These are phyloP conservation scores for Petrosia ficiformis DNA, from an alignment of 37 sponge, comb jelly and placozoan genomes.

Conservation along the genomic window DNA sequence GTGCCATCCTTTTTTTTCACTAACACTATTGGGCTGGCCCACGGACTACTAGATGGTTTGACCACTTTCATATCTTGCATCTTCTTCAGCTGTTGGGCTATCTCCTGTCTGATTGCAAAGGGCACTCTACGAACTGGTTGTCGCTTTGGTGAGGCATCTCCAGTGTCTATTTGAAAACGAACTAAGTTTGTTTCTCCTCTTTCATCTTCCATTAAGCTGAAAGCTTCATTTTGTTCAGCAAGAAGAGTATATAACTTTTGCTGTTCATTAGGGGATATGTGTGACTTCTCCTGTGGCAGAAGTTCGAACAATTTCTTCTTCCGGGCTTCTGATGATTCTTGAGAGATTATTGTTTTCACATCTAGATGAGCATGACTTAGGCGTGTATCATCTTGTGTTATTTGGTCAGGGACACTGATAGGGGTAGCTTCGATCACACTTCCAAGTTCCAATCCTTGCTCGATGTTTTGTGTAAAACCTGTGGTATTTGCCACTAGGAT, in stretches of 20 bases:
- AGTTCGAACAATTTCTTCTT: not conserved
- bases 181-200: too few species aligned
- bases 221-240: conserved; percentile 6
- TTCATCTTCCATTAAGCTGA: too few species aligned
- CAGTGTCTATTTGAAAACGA: too few species aligned
- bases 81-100: too few species aligned
- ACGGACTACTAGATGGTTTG: conserved; percentile 11
- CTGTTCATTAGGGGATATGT: too few species aligned
- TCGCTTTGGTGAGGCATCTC: too few species aligned
- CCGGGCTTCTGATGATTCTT: not conserved
- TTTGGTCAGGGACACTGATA: not conserved
- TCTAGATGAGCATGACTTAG: not conserved
- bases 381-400: too few species aligned
- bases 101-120: too few species aligned
- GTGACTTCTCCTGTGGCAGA: too few species aligned
- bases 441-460: conserved; percentile 16
- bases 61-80: conserved; percentile 24
- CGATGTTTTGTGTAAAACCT: conserved; percentile 4
- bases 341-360: not conserved
- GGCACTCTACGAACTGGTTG: too few species aligned
- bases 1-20: too few species aligned
- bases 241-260: not conserved
- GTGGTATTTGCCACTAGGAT: not conserved
- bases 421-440: not conserved
- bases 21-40: too few species aligned